Percentiles rank a stretch among this genome's conserved stretches.
Conservation (phyloP, 2,113 vertebrate genomes). For the Scolopax mira region DNA sequence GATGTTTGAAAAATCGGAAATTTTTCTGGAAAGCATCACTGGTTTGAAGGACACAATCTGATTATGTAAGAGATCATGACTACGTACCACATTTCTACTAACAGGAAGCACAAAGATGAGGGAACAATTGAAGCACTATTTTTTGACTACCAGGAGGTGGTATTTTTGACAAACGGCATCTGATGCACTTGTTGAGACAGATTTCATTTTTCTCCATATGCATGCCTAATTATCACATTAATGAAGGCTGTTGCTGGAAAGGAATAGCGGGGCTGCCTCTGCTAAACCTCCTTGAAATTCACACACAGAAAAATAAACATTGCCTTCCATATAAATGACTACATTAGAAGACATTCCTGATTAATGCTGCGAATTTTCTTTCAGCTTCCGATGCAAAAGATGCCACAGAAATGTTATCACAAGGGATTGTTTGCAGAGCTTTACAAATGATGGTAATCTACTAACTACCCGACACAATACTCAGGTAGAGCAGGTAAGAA, state of each 20-base stretch:
- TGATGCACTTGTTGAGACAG: neutral
- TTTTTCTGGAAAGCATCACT: neutral
- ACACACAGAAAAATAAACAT: slow-evolving; percentile 4
- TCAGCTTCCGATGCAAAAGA: neutral
- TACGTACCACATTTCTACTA: neutral
- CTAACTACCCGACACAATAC: slow-evolving; percentile 13
- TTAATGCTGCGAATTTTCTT: neutral
- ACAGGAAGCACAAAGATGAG: neutral
- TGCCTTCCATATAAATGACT: slow-evolving; percentile 10
- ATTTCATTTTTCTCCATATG: neutral
- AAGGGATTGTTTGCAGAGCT: slow-evolving; percentile 31
- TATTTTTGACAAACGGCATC: neutral
- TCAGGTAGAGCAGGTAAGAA: slow-evolving; percentile 69
- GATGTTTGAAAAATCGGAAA: neutral
- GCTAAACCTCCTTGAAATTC: slow-evolving; percentile 6
- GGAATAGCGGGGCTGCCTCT: slow-evolving; percentile 17
- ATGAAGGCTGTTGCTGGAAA: neutral
- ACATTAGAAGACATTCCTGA: neutral
- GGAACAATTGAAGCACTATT: neutral
- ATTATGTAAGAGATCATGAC: neutral
- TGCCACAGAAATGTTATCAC: neutral
- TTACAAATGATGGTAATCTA: slow-evolving; percentile 43
- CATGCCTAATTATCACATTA: slow-evolving; percentile 4
- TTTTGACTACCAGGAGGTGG: neutral
- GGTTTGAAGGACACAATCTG: neutral